A percentile compares a stretch with the other conserved stretches of the same genome.
These are phyloP conservation scores for Oxyruncus cristatus DNA, from an alignment of 2,113 vertebrate species.

Conservation along the genomic window DNA sequence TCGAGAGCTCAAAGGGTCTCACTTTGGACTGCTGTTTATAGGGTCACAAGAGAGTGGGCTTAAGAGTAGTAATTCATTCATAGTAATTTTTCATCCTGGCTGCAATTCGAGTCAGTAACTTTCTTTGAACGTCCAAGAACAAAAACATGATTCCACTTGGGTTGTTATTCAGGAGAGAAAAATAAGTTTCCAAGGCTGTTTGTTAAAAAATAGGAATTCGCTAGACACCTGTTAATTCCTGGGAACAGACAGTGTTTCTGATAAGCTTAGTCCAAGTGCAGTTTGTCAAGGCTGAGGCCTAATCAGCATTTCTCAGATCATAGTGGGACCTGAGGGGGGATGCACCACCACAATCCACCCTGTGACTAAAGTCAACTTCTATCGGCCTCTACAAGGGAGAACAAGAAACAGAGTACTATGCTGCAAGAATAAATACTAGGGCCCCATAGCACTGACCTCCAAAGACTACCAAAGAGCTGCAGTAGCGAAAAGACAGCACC, in stretches of 20 bases:
- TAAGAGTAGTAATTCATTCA: not conserved
- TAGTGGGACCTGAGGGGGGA: not conserved
- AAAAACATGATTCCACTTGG: not conserved
- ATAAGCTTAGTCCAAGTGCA: not conserved
- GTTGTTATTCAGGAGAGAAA: not conserved
- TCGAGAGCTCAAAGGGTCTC: not conserved
- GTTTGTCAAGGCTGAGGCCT: not conserved
- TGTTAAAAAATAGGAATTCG: not conserved
- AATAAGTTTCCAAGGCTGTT: not conserved
- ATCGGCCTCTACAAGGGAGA: not conserved
- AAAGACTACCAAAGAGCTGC: not conserved
- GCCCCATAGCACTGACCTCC: not conserved
- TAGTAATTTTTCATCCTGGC: not conserved
- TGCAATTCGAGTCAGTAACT: not conserved
- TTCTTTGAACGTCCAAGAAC: not conserved
- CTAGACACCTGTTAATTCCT: not conserved
- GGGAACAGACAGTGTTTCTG: not conserved
- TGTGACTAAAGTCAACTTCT: not conserved
- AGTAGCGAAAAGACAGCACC: not conserved
- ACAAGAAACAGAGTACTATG: not conserved
- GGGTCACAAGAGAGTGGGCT: not conserved
- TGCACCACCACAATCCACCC: not conserved
- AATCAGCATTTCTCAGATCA: not conserved
- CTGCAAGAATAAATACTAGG: not conserved
- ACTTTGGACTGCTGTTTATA: not conserved